Base-by-base conservation (phyloP, 2,797 vertebrate species). In the Melanotaenia boesemani region DNA sequence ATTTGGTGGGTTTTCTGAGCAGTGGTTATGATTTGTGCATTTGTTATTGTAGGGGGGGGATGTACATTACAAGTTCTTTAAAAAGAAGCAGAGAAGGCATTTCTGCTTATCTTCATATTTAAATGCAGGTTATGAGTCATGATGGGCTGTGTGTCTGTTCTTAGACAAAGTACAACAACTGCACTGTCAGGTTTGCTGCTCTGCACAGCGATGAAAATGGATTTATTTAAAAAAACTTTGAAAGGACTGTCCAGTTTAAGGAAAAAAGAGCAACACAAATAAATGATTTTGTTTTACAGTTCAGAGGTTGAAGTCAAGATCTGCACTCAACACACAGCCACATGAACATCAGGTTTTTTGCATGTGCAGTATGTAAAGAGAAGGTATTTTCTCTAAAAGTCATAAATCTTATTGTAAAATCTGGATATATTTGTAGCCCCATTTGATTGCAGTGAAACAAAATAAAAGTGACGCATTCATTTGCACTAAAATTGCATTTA, bases 181-280 rank as follows among this genome's bases (percentile, higher is more conserved):
- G 70, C 77, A 74, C 72, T 89, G 86, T 87, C 83, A 79, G 73
- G 28, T 70, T 79, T 36, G 22, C 54, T 69, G 65, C 32, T 41
- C 63, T 16, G 63, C 68, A 79, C 77, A 70, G 32, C 32, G 7
- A 59, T 70, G 69, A 76, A 59, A 81, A 82, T 79, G 58, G 18
- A 61, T 82, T 87, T 62, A 70, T 76, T 84, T 80, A 72, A 82
- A 70, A 63, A 76, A 66, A 4, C 44, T 57, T 16, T 77, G 63
- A 81, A 80, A 83, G 39, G 54, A 65, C 46, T 77, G 66, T 57
- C 74, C 54, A 64, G 70, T 68, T 66, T 48, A 73, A 83, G 78
- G 59, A 66, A 81, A 79, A 77, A 70, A 77, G 67, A 74, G 69
- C 54, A 66, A 80, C 76, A 69, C 77, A 79, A 84, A 80, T 69